Percentiles rank a stretch among this genome's conserved stretches.
phyloP scores from a whole-genome alignment of 2,797 vertebrate genomes.

The Danio albolineatus region DNA sequence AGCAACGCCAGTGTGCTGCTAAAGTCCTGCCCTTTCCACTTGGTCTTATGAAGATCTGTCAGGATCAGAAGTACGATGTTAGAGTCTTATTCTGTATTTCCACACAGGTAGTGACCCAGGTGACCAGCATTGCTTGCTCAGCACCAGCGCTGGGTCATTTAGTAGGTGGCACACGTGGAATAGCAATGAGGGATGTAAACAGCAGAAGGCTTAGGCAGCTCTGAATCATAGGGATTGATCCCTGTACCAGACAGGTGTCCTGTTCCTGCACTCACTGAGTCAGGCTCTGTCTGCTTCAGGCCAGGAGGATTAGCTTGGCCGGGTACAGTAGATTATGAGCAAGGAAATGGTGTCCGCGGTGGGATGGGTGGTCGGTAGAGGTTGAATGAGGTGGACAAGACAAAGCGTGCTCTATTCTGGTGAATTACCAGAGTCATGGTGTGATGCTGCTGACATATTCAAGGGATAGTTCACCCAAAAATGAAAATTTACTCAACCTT shows the following conservation, averaged over 20 bases:
- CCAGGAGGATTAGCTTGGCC: slow-evolving; percentile 56
- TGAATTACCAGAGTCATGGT: neutral
- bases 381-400: neutral
- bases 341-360: slow-evolving; percentile 21
- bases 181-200: slow-evolving; percentile 38
- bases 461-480: too few relatives aligned
- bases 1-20: slow-evolving; percentile 10
- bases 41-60: neutral
- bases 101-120: slow-evolving; percentile 48
- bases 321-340: slow-evolving; percentile 44
- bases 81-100: slow-evolving; percentile 46
- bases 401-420: slow-evolving; percentile 10
- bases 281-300: slow-evolving; percentile 37
- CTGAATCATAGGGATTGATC: slow-evolving; percentile 64
- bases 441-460: neutral
- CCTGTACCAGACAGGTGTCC: slow-evolving; percentile 65
- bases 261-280: slow-evolving; percentile 54
- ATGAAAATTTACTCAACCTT: too few relatives aligned
- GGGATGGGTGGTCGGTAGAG: slow-evolving; percentile 7
- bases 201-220: slow-evolving; percentile 49
- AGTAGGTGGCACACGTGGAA: slow-evolving; percentile 1
- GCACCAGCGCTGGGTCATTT: neutral
- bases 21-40: slow-evolving; percentile 37
- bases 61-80: slow-evolving; percentile 28
- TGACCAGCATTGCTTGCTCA: slow-evolving; percentile 28